phyloP scores from a whole-genome alignment of 2,888 invertebrate genomes.

The Sesia bembeciformis region DNA sequence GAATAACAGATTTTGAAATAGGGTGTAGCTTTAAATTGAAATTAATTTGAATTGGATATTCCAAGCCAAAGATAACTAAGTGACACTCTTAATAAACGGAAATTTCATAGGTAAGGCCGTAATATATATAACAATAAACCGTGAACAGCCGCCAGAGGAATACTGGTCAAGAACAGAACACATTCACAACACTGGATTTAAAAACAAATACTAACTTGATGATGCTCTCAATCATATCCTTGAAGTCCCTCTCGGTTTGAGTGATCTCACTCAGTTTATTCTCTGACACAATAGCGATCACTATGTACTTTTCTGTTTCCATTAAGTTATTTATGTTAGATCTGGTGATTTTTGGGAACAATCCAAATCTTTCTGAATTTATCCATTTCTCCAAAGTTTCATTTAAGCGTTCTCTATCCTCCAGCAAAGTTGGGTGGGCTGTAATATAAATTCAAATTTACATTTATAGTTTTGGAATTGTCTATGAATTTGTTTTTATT shows the following conservation, averaged over 20 bases:
- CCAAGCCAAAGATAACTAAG: too few relatives aligned
- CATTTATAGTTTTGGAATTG: neutral
- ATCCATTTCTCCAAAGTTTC: slow-evolving; percentile 88
- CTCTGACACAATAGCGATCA: slow-evolving; percentile 90
- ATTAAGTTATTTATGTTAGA: slow-evolving; percentile 89
- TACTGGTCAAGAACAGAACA: neutral
- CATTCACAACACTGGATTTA: neutral
- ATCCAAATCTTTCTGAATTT: slow-evolving; percentile 90
- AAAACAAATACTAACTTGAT: slow-evolving; percentile 63
- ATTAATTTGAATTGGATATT: too few relatives aligned
- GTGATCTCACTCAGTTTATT: slow-evolving; percentile 88
- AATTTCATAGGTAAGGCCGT: too few relatives aligned
- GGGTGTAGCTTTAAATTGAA: too few relatives aligned
- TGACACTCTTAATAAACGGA: too few relatives aligned
- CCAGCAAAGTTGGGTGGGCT: slow-evolving; percentile 34
- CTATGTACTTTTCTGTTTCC: slow-evolving; percentile 89
- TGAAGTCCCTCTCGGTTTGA: slow-evolving; percentile 85
- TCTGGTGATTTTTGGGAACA: slow-evolving; percentile 90
- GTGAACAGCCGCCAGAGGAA: neutral
- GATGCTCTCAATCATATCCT: slow-evolving; percentile 88
- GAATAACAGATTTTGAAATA: too few relatives aligned
- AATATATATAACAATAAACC: too few relatives aligned
- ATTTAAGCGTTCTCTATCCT: slow-evolving; percentile 66
- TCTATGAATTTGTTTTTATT: too few relatives aligned
- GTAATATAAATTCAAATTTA: slow-evolving; percentile 10